Base-by-base conservation (phyloP, 2,888 invertebrate genomes). In the Netelia melanura region DNA sequence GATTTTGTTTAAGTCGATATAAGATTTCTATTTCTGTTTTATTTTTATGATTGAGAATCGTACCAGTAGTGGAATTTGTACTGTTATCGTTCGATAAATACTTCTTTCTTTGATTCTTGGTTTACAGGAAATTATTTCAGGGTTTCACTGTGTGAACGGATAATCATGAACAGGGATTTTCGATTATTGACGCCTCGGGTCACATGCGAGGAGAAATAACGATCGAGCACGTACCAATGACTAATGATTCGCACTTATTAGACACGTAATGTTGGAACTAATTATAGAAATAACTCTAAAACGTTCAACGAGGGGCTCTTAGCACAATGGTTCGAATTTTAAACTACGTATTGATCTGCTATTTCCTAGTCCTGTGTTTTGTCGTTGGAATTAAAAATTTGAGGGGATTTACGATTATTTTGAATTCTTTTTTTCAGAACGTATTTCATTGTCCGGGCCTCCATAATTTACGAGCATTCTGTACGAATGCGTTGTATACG, bases 241-340 rank as follows among this genome's bases (percentile, higher is more conserved):
- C 61, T 61, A 67, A 67, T 84, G 76, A 81, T 64, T 81, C 80
- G 67, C 72, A 11, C 61, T 77, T 44, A 77, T 81, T 72, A 74
- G 72, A 76, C 72, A 48, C 77, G 61, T 76, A 72, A 48, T 48
- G 14, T 48, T 48, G 58, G 17, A 21, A 68, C 71, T 77, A 81
- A 81, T 81, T 81, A 81, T 84, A 84, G 84, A 70, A 81, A 74
- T 38, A 17, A 25, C 38, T 38, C 25, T 21, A 43, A 65, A 75
- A 56, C 56, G 9, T n/a, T 25, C 30, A 65, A 17, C 17, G 6
- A 78, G 21, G 21, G 43, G 3, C 58, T 61, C 62, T 30, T n/a
- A 14, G 10, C 14, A 62, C 14, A 62, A 10, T 25, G 10, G 14
- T 62, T 30, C 38, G 8, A 3, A 30, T 30, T 62, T 5, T 1